Evolutionary conservation across 2,113 vertebrate genomes (phyloP), one percentile per base, ranked within the genome.

Genomic region (Micromys minutus): DNA sequence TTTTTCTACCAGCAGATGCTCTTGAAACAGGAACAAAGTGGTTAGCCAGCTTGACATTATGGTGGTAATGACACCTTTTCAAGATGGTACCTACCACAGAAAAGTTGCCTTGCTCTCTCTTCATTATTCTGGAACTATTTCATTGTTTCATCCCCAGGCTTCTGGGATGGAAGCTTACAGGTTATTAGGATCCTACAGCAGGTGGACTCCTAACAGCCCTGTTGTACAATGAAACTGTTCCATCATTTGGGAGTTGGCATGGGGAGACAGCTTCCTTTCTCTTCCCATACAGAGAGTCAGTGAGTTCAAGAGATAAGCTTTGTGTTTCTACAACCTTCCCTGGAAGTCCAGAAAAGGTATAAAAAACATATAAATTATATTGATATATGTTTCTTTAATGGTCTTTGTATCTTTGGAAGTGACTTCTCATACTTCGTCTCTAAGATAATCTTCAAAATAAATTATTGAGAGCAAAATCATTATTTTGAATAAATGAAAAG

Each of bases 1-100:
- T 22, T 84, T 85, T 55, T 61, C 34, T 81, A 89, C 15, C 84
- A 87, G 90, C 83, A 76, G 93, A 93, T 96, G 91, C n/a, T 90
- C n/a, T 24, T 50, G 34, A 83, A 74, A 84, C 34, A 88, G 17
- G 85, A 97, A 61, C 52, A 85, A 90, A 55, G 81, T 63, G 61
- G 15, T 93, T 72, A 93, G 15, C 91, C 65, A 87, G 63, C 71
- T 71, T 90, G 87, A 29, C 24, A 50, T 91, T 83, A 50, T 26
- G 36, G 50, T 55, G 52, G 31, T 52, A 12, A 65, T 50, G 79
- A n/a, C 39, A 63, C 81, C 59, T 77, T 88, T n/a, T 50, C 55
- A 94, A 57, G 81, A 76, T 77, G 61, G n/a, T 61, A 4, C 1
- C 63, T 36, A 34, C 86, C 31, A 86, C 6, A n/a, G 86, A 29